Evolutionary conservation across 2,113 vertebrate species (phyloP), one percentile per base, ranked within the genome.

Genomic region (Cyprinodon tularosa): DNA sequence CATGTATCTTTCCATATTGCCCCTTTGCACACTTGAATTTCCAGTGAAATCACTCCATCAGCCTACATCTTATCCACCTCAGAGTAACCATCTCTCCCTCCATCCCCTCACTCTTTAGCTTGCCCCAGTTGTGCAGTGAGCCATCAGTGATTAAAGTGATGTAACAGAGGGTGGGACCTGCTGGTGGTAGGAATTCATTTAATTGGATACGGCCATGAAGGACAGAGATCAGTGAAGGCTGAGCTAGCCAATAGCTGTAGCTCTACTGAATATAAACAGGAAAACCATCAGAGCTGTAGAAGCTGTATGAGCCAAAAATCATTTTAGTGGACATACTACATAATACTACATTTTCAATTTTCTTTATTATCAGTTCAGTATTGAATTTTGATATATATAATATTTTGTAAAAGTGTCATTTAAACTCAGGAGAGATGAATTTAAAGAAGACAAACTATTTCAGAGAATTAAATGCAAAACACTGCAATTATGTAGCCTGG

Each of bases 81-180:
- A 0, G 78, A 13, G 79, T 77, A 70, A 29, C 38, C 47, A 42
- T 72, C 68, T 44, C 71, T 60, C 77, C 65, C 44, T 75, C 76
- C 48, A 69, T 75, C 14, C 74, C 39, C 69, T 77, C 50, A 53
- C 77, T 81, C 68, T 72, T 74, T 78, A 38, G 66, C 72, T 80
- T 65, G 87, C 76, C 90, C 90, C 84, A 89, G 84, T 89, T 91
- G 82, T 85, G 80, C 89, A 87, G 68, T 85, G 85, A 91, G 86
- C 80, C 85, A 48, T 76, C 81, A 88, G 76, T 64, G 86, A 91
- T 91, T 90, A 84, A 62, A 74, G 76, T 91, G 90, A 93, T 87
- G 90, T 83, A 94, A 89, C 83, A 66, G 80, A 72, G 76, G 85
- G 88, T 4, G 86, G 88, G 80, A 62, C 76, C 14, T 57, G 72